Conservation (phyloP, 2,113 vertebrate species). For the Scopus umbretta region DNA sequence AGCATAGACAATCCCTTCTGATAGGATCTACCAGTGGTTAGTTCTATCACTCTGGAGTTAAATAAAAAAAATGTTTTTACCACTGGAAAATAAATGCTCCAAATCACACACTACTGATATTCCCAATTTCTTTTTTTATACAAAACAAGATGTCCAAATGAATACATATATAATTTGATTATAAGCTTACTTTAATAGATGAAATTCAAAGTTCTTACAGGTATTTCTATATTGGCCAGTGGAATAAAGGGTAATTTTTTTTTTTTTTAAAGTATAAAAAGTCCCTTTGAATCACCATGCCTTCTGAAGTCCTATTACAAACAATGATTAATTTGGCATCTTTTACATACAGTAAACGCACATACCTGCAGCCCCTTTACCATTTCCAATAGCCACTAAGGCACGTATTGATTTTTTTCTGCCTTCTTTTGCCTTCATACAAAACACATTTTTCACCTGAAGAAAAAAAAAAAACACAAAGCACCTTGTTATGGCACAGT, state of each 20-base stretch:
- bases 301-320: background rate
- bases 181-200: background rate
- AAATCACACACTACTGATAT: background rate
- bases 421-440: constrained; percentile 95
- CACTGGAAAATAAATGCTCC: background rate
- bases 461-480: constrained; percentile 6
- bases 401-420: constrained; percentile 86
- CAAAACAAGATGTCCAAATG: background rate
- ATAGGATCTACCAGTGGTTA: background rate
- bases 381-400: constrained; percentile 89
- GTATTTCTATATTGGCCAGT: background rate
- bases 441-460: constrained; percentile 91
- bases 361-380: constrained; percentile 88
- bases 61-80: background rate
- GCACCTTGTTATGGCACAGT: background rate
- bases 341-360: background rate
- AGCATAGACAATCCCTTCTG: background rate
- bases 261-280: background rate
- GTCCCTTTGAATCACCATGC: background rate
- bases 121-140: background rate
- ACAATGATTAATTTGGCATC: background rate
- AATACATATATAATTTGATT: background rate
- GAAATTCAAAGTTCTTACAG: background rate
- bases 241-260: background rate
- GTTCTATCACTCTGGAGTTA: background rate